These are phyloP conservation scores for Knipowitschia caucasica DNA, from an alignment of 2,797 vertebrate genomes.

Conservation along the genomic window DNA sequence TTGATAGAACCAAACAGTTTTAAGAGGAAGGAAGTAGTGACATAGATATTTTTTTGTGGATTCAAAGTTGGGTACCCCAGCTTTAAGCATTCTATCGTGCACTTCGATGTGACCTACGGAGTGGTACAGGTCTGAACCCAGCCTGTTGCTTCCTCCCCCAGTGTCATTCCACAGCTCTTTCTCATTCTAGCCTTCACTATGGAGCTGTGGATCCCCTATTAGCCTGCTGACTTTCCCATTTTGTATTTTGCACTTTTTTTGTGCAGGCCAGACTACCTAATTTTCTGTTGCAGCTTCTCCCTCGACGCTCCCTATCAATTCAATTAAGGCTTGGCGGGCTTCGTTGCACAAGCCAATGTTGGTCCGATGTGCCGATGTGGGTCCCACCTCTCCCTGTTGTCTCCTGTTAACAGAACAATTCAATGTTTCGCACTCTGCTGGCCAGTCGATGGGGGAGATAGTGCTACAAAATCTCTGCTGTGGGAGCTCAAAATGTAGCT, in stretches of 20 bases:
- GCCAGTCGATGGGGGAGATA: conserved; percentile 44
- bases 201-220: conserved; percentile 24
- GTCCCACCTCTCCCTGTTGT: conserved; percentile 45
- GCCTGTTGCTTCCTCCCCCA: conserved; percentile 6
- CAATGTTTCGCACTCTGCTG: conserved; percentile 41
- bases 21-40: no score
- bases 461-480: conserved; percentile 2
- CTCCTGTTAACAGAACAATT: conserved; percentile 55
- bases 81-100: no score
- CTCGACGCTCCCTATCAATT: conserved; percentile 55
- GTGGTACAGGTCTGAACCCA: background rate
- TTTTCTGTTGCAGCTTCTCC: conserved; percentile 24
- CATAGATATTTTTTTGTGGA: no score
- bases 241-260: conserved; percentile 22
- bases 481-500: background rate
- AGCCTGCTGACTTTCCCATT: conserved; percentile 13
- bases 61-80: no score
- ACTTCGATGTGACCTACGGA: no score
- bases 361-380: conserved; percentile 45
- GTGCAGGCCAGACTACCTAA: conserved; percentile 25
- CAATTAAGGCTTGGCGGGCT: conserved; percentile 63
- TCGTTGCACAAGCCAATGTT: conserved; percentile 65
- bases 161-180: conserved; percentile 29
- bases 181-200: conserved; percentile 14
- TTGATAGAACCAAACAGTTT: no score